These are phyloP conservation scores for Nowickia ferox DNA, from an alignment of 2,888 invertebrate genomes.

Conservation along the genomic window DNA sequence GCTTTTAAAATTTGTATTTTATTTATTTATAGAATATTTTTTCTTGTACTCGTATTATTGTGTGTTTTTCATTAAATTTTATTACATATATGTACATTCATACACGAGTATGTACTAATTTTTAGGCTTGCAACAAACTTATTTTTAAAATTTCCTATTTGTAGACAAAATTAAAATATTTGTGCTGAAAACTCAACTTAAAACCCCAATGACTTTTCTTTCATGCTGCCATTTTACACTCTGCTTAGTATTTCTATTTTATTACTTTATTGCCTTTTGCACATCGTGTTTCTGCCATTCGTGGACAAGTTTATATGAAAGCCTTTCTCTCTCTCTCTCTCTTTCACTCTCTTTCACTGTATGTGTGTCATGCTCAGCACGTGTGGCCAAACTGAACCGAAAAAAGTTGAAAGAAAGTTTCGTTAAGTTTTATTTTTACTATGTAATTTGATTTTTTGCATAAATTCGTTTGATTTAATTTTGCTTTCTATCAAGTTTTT, in stretches of 20 bases:
- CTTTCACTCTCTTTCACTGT: background rate
- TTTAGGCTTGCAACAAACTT: background rate
- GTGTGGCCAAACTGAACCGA: slow-evolving; percentile 43
- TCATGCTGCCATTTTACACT: slow-evolving; percentile 51
- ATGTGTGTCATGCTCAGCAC: slow-evolving; percentile 51
- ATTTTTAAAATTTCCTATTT: slow-evolving; percentile 42
- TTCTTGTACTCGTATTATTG: background rate
- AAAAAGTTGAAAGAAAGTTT: slow-evolving; percentile 51
- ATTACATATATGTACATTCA: too few relatives aligned
- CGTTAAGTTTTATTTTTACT: slow-evolving; percentile 64
- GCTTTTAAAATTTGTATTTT: background rate
- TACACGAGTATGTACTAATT: background rate
- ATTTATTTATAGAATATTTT: background rate
- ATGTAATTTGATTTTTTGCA: slow-evolving; percentile 20
- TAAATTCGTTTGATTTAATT: slow-evolving; percentile 1
- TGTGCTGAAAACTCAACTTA: slow-evolving; percentile 51
- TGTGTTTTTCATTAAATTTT: slow-evolving; percentile 57
- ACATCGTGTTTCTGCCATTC: slow-evolving; percentile 40
- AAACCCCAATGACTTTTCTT: slow-evolving; percentile 57
- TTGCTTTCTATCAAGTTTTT: background rate
- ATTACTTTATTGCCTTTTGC: slow-evolving; percentile 6
- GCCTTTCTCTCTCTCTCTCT: too few relatives aligned
- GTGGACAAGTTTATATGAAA: background rate
- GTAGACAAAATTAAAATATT: slow-evolving; percentile 65
- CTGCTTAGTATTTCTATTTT: slow-evolving; percentile 5